These are phyloP conservation scores for Hylaea fasciaria DNA, from an alignment of 2,888 invertebrate genomes.

Conservation along the genomic window DNA sequence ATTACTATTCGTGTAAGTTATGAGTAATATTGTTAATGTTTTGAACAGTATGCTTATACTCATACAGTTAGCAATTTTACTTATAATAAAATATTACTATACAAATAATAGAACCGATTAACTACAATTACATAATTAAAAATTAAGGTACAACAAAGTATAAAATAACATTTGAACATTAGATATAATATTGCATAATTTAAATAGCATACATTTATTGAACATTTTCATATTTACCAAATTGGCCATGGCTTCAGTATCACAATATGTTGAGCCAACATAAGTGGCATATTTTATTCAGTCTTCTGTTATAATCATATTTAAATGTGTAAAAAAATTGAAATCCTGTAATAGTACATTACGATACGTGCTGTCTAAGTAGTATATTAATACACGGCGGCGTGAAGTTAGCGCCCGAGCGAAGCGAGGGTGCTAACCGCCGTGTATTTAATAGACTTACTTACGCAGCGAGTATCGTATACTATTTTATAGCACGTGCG, in stretches of 20 bases:
- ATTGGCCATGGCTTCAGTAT: conserved; percentile 37
- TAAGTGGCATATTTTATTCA: conserved; percentile 21
- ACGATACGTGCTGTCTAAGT: no score
- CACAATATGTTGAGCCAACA: conserved; percentile 35
- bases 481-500: no score
- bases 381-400: no score
- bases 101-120: not conserved
- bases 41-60: no score
- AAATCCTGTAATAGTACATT: conserved; percentile 15
- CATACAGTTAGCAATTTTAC: no score
- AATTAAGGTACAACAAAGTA: no score
- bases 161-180: not conserved
- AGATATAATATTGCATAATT: not conserved
- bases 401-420: no score
- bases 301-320: conserved; percentile 19
- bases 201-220: not conserved
- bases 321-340: conserved; percentile 6
- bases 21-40: no score
- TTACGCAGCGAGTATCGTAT: no score
- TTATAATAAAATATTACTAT: not conserved
- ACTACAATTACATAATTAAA: not conserved
- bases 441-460: no score
- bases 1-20: no score
- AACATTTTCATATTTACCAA: conserved; percentile 6
- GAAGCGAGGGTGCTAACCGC: no score